Evolutionary conservation across 2,888 invertebrate genomes (phyloP).

Genomic region (Eupeodes latifasciatus): DNA sequence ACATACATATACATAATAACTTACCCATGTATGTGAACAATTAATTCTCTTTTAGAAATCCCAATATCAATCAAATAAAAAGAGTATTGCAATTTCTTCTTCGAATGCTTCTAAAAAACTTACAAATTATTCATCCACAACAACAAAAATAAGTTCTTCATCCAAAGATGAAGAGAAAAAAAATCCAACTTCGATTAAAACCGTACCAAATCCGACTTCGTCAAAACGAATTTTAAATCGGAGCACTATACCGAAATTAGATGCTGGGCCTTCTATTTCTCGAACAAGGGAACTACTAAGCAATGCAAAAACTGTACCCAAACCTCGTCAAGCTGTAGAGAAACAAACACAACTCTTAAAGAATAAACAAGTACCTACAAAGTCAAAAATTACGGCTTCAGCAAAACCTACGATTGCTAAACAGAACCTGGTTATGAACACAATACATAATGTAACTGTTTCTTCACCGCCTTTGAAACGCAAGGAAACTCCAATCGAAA

Average conservation of each 20-base stretch:
- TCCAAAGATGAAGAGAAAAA: conserved; percentile 66
- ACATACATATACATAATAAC: too few species aligned
- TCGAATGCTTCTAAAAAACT: not conserved
- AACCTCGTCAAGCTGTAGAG: conserved; percentile 1
- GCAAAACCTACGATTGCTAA: conserved; percentile 75
- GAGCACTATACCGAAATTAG: not conserved
- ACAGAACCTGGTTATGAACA: conserved; percentile 82
- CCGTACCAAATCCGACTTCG: not conserved
- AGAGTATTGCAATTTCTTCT: conserved; percentile 14
- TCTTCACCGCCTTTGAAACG: conserved; percentile 82
- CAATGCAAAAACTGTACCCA: conserved; percentile 28
- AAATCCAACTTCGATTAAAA: conserved; percentile 3
- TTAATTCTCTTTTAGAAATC: conserved; percentile 36
- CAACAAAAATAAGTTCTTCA: not conserved
- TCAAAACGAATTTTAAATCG: conserved; percentile 39
- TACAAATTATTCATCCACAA: conserved; percentile 47
- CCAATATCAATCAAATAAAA: conserved; percentile 15
- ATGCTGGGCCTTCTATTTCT: conserved; percentile 59
- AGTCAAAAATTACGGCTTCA: conserved; percentile 57
- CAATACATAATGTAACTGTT: conserved; percentile 83
- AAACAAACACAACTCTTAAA: conserved; percentile 59
- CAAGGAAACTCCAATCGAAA: conserved; percentile 69
- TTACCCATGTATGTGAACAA: not conserved
- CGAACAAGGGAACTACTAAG: conserved; percentile 67
- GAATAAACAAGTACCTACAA: conserved; percentile 60